Evolutionary conservation across 92 coral and sea anemone genomes (phyloP).

Genomic region (Phenganax marumi): DNA sequence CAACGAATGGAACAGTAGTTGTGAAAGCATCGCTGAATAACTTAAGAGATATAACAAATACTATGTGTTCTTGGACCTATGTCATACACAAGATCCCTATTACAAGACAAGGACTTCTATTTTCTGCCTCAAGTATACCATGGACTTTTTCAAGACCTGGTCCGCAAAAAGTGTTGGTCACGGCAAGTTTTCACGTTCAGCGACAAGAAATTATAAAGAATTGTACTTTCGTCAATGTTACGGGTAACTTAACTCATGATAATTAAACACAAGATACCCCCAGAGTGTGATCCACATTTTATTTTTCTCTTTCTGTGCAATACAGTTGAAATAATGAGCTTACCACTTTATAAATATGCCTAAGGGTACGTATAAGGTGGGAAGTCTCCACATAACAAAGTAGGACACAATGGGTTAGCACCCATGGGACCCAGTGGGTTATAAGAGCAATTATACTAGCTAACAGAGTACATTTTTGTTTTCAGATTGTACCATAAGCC

Average conservation of each 20-base stretch:
- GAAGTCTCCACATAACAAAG: no score
- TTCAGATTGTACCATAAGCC: slow-evolving; percentile 13
- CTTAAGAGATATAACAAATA: not conserved
- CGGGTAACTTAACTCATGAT: not conserved
- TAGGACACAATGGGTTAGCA: no score
- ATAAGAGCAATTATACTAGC: not conserved
- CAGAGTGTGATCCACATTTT: not conserved
- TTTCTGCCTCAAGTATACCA: not conserved
- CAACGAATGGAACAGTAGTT: not conserved
- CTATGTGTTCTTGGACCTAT: slow-evolving; percentile 7
- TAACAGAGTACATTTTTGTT: not conserved
- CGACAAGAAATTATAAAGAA: not conserved
- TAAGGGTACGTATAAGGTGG: no score
- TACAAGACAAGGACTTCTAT: not conserved
- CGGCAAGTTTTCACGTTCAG: not conserved
- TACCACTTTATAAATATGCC: no score
- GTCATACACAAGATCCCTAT: not conserved
- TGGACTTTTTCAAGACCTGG: slow-evolving; percentile 25
- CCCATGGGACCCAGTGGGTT: not conserved
- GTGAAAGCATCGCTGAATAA: not conserved
- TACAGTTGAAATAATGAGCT: no score
- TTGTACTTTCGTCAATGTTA: slow-evolving; percentile 39
- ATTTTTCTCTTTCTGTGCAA: not conserved
- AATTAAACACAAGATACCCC: not conserved
- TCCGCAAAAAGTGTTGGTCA: not conserved